Evolutionary conservation across 2,797 vertebrate genomes (phyloP).

Genomic region (Thamnophis elegans): DNA sequence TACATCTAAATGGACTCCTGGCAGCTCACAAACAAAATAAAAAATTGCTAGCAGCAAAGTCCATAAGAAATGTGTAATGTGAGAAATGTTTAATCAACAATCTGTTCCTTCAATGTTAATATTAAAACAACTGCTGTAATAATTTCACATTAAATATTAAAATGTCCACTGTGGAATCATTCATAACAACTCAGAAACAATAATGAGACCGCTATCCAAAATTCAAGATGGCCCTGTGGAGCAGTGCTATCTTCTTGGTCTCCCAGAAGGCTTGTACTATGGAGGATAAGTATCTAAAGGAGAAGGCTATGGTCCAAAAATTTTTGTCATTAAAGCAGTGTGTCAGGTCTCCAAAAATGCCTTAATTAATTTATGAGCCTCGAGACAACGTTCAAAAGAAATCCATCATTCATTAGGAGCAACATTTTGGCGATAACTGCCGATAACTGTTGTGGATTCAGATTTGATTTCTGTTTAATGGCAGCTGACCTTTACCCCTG

Average conservation of each 20-base stretch:
- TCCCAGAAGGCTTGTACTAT: background rate
- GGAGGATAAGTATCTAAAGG: background rate
- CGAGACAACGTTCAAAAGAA: too few relatives aligned
- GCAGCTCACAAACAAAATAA: background rate
- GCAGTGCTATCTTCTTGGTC: background rate
- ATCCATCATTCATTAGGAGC: too few relatives aligned
- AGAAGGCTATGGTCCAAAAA: background rate
- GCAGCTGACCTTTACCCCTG: too few relatives aligned
- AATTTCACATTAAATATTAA: background rate
- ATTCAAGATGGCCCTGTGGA: background rate
- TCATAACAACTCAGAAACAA: background rate
- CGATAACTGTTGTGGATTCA: too few relatives aligned
- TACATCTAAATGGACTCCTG: background rate
- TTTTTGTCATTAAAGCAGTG: background rate
- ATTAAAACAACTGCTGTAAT: background rate
- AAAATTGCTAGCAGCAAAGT: background rate
- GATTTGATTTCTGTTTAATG: too few relatives aligned
- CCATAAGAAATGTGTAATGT: background rate
- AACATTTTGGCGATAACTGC: too few relatives aligned
- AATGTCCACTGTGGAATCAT: background rate
- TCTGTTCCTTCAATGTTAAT: background rate
- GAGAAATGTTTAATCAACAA: background rate
- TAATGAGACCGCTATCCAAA: background rate
- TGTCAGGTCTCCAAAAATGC: too few relatives aligned
- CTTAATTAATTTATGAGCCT: too few relatives aligned